Conservation (phyloP, 2,113 vertebrate species). For the Plestiodon gilberti region DNA sequence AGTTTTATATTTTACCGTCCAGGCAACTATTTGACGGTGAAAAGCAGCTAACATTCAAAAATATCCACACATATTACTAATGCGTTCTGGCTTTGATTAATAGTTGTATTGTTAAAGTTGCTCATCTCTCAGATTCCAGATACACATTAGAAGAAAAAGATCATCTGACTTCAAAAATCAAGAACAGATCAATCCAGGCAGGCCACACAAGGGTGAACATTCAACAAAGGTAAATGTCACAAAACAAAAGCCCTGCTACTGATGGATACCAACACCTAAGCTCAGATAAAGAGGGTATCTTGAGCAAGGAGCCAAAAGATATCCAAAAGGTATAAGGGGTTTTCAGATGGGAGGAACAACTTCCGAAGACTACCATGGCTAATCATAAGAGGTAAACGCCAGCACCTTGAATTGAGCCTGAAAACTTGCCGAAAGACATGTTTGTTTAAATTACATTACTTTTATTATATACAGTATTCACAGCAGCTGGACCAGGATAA, state of each 20-base stretch:
- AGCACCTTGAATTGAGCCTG: not conserved
- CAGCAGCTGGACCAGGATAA: not conserved
- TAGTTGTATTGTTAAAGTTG: not conserved
- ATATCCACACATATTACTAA: too few relatives aligned
- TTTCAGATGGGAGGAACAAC: not conserved
- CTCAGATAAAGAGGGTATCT: not conserved
- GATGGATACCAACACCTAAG: not conserved
- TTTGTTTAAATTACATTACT: not conserved
- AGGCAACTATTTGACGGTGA: not conserved
- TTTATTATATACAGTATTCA: not conserved
- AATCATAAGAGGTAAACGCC: not conserved
- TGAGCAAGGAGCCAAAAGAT: too few relatives aligned
- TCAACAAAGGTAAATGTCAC: not conserved
- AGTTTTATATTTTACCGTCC: not conserved
- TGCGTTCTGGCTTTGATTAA: too few relatives aligned
- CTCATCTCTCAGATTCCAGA: not conserved
- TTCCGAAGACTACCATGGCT: not conserved
- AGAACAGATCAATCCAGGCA: not conserved
- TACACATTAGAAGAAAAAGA: not conserved
- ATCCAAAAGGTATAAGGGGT: too few relatives aligned
- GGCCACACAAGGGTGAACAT: not conserved
- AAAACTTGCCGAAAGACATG: not conserved
- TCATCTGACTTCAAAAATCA: not conserved
- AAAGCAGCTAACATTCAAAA: too few relatives aligned
- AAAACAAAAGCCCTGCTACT: not conserved